phyloP scores from a whole-genome alignment of 2,888 invertebrate genomes.

The Noctuana brunneofusca region DNA sequence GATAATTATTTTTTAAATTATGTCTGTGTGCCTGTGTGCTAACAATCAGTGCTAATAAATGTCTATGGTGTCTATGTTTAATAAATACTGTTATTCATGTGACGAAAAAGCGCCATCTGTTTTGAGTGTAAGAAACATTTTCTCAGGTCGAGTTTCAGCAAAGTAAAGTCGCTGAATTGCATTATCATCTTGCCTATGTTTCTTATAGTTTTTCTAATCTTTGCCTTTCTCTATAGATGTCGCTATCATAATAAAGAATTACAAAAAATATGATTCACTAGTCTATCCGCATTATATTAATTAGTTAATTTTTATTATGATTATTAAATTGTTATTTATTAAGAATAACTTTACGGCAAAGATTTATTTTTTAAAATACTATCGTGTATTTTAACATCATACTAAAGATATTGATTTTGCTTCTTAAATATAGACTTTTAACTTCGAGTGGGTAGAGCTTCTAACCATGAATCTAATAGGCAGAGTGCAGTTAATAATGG shows the following conservation, averaged over 20 bases:
- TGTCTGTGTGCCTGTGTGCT: no score
- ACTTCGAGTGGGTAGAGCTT: slow-evolving; percentile 11
- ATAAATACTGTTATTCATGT: background rate
- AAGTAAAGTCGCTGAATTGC: background rate
- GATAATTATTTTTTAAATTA: no score
- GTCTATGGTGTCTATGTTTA: no score
- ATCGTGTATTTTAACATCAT: background rate
- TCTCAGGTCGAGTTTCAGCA: background rate
- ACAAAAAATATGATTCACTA: background rate
- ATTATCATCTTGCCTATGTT: background rate
- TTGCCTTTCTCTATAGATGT: slow-evolving; percentile 1
- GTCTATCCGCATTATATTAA: no score
- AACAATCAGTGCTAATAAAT: no score
- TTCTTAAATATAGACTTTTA: slow-evolving; percentile 11
- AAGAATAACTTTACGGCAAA: no score
- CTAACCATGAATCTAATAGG: slow-evolving; percentile 28
- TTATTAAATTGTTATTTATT: background rate
- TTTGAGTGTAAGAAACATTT: background rate
- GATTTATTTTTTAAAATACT: no score
- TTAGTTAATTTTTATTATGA: background rate
- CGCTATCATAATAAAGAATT: background rate
- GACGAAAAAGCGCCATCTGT: slow-evolving; percentile 18
- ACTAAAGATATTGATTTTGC: slow-evolving; percentile 16
- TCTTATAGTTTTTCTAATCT: background rate
- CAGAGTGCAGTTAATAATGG: slow-evolving; percentile 35